Evolutionary conservation across 64 coral and sea anemone genomes (phyloP), one percentile per base, ranked within the genome.

Genomic region (Montipora cactus): DNA sequence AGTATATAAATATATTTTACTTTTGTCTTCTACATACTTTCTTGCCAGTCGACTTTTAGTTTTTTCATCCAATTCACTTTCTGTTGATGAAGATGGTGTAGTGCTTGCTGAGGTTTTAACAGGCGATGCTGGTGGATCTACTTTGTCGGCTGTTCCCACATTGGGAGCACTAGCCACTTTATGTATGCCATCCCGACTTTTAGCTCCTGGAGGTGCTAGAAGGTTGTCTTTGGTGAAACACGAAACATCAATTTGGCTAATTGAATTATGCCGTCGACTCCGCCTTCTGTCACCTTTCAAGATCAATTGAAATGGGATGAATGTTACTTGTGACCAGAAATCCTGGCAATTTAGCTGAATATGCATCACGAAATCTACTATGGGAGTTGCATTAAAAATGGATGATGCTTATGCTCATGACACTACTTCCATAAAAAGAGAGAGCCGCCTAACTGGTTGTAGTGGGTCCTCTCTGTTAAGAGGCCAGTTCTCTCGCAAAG

Each of bases 241-340:
- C 23, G 82, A 76, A 8, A 88, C 59, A 66, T 98, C 96, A 1
- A 98, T 77, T 61, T 98, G 91, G 67, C 90, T 95, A 22, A 99
- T 75, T 8, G 95, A 99, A 52, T 99, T 96, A 69, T 99, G 98
- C 47, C 98, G 84, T 9, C 93, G 79, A 87, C 98, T 99, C 71
- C 94, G 87, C 80, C 98, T 91, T 89, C 98, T 90, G 49, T 96
- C 98, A 79, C 98, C 98, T 98, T 14, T 14, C 4, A 13, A 5
- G 37, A 58, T 57, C 12, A 88, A 75, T 57, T 0, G 7, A 51
- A 4, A 61, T 78, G 61, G 14, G 14, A 15, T 64, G 61, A 11
- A 15, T 16, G 15, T 64, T 64, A 64, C 14, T 11, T 15, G 3
- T 64, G 61, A 64, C 9, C 14, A 64, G 61, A 16, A 64, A 64